Conservation (phyloP, 2,113 vertebrate species). For the Otolemur garnettii region DNA sequence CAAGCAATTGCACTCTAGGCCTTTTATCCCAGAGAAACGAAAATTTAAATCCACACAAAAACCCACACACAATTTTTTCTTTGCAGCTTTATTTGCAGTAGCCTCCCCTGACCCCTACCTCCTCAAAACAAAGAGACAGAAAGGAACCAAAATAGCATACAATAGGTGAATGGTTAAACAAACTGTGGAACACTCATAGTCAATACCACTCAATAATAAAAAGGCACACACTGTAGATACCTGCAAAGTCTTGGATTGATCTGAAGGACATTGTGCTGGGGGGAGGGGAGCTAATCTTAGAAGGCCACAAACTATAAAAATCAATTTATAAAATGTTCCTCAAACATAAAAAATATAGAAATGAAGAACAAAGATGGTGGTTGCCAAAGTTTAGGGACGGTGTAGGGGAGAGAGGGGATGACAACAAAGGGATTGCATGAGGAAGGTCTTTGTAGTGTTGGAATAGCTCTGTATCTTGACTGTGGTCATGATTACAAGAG, state of each 20-base stretch:
- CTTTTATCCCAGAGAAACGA: constrained; percentile 47
- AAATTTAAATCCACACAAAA: neutral
- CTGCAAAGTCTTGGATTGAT: neutral
- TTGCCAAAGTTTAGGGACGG: neutral
- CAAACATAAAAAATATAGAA: constrained; percentile 9
- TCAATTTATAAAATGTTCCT: neutral
- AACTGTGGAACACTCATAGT: neutral
- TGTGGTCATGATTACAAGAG: neutral
- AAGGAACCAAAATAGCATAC: neutral
- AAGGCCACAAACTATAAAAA: neutral
- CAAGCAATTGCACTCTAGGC: neutral
- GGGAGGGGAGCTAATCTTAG: neutral
- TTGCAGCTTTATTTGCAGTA: neutral
- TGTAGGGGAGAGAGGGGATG: too few relatives aligned
- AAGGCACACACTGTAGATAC: neutral
- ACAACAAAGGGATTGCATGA: neutral
- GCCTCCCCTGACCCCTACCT: neutral
- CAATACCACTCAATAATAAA: neutral
- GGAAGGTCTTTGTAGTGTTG: neutral
- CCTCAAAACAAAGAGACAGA: too few relatives aligned
- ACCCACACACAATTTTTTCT: neutral
- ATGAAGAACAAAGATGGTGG: neutral
- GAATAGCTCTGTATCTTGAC: neutral
- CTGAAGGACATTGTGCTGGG: neutral
- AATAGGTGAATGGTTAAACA: neutral